A percentile compares a stretch with the other conserved stretches of the same genome.
Evolutionary conservation across 1,140 invertebrate genomes (phyloP).

Genomic region (Diabrotica virgifera): DNA sequence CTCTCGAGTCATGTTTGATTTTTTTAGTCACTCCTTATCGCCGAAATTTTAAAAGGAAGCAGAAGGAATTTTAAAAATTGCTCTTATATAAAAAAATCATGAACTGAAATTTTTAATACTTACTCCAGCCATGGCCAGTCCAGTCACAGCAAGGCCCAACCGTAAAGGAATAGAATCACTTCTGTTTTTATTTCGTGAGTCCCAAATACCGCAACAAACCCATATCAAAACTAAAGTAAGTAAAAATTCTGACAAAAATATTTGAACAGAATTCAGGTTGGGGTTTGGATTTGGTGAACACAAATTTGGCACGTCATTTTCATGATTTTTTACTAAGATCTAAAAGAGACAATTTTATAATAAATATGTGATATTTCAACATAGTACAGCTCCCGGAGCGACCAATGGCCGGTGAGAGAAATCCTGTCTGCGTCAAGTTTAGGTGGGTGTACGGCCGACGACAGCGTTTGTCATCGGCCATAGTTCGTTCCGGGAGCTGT

Average conservation of each 20-base stretch:
- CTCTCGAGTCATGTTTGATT: too few relatives aligned
- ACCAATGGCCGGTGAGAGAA: too few relatives aligned
- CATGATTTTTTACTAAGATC: background rate
- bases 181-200: slow-evolving; percentile 55
- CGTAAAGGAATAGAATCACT: slow-evolving; percentile 58
- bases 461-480: too few relatives aligned
- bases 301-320: background rate
- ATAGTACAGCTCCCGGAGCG: too few relatives aligned
- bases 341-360: too few relatives aligned
- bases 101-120: slow-evolving; percentile 13
- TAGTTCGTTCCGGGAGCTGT: too few relatives aligned
- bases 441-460: too few relatives aligned
- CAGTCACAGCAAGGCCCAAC: slow-evolving; percentile 62
- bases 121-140: slow-evolving; percentile 58
- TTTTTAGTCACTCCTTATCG: too few relatives aligned
- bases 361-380: too few relatives aligned
- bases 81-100: background rate
- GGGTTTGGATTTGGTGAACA: slow-evolving; percentile 36
- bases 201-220: slow-evolving; percentile 63
- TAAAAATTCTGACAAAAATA: slow-evolving; percentile 59
- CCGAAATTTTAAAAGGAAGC: too few relatives aligned
- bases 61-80: background rate
- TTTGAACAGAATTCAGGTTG: slow-evolving; percentile 39
- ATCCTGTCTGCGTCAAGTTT: too few relatives aligned
- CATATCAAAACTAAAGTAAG: slow-evolving; percentile 59